These are phyloP conservation scores for Semotilus atromaculatus DNA, from an alignment of 2,797 vertebrate genomes.

Conservation along the genomic window DNA sequence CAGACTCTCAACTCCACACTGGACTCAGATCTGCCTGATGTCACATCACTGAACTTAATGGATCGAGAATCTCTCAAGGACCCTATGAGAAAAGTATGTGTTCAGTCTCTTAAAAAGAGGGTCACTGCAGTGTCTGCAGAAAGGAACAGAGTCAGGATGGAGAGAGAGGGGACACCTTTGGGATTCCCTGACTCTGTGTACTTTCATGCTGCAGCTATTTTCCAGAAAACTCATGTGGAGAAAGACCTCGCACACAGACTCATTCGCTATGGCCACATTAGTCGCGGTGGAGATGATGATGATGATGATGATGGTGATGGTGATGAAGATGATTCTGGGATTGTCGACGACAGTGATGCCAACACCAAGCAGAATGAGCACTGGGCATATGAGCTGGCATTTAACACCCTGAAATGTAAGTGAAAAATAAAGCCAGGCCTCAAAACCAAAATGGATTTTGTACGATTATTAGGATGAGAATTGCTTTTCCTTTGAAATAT, in stretches of 20 bases:
- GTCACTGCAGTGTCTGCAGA: background rate
- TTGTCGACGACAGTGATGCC: background rate
- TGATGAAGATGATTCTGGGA: background rate
- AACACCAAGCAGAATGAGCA: conserved; percentile 69
- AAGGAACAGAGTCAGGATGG: background rate
- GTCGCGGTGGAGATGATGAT: conserved; percentile 41
- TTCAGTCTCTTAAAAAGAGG: conserved; percentile 5
- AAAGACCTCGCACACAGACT: conserved; percentile 68
- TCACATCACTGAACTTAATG: conserved; percentile 33
- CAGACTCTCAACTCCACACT: background rate
- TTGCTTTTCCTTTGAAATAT: background rate
- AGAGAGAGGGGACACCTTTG: background rate
- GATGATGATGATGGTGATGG: background rate
- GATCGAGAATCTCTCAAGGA: conserved; percentile 9
- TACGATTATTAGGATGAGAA: background rate
- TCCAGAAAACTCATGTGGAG: conserved; percentile 79
- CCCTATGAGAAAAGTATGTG: background rate
- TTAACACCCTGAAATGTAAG: conserved; percentile 90
- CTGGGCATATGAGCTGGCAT: conserved; percentile 85
- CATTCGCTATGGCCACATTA: conserved; percentile 72
- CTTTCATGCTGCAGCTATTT: conserved; percentile 85
- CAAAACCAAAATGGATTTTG: background rate
- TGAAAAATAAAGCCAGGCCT: conserved; percentile 54
- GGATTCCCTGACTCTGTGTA: conserved; percentile 76
- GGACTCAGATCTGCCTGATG: conserved; percentile 37